Base-by-base conservation (phyloP, 2,888 invertebrate genomes). In the Auanema freiburgensis region DNA sequence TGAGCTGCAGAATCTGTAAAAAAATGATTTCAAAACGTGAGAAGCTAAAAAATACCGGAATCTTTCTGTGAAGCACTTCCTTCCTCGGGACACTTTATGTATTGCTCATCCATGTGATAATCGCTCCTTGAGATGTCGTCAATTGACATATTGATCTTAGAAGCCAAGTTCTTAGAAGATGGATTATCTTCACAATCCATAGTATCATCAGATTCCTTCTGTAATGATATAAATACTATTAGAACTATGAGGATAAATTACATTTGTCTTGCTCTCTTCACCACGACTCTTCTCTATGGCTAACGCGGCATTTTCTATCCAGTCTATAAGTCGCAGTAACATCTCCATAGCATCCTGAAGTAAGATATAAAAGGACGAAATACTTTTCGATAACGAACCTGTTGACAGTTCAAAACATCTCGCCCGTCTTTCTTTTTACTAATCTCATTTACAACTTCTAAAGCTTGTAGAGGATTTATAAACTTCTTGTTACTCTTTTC, bases 281-380 rank as follows among this genome's bases (percentile, higher is more conserved):
- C 4, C 33, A 5, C 33, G 3, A 33, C 33, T 8, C 8, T 33
- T 33, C 33, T 33, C 33, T 52, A 25, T 33, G 33, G 33, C 8
- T 8, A 33, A 23, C 5, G 67, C 40, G 6, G 56, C 60, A 0
- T 10, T 41, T 0, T 66, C 66, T 6, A 67, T n/a, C 71, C 67
- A 68, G 2, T 66, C 57, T 12, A 65, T 33, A 2, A 70, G 57
- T 1, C 54, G 16, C 11, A 59, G 57, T 10, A 67, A 54, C 63
- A 65, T 60, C 40, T 70, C 70, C 6, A 60, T 56, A 3, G 65
- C 69, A 44, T 69, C 67, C 64, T 71, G 46, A 62, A 67, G 24
- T 12, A n/a, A n/a, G n/a, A n/a, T n/a, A n/a, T n/a, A n/a, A 41
- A 12, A 6, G 23, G 12, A 14, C 21, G 12, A 14, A 53, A 12